Conservation (phyloP, 2,797 vertebrate species). For the Cheirogaleus major region DNA sequence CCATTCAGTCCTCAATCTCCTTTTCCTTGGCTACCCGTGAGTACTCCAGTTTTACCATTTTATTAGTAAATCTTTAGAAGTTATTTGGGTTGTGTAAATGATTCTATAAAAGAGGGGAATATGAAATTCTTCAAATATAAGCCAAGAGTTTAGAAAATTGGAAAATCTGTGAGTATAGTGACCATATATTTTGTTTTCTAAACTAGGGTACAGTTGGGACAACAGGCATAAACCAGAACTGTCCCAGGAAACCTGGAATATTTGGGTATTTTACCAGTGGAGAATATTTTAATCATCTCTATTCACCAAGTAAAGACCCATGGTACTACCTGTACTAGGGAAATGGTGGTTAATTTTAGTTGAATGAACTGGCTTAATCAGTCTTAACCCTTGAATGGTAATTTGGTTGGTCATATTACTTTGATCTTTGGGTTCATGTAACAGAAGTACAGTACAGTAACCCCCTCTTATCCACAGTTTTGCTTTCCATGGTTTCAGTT, state of each 20-base stretch:
- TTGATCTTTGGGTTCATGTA: neutral
- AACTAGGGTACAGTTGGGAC: neutral
- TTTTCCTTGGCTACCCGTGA: constrained; percentile 99
- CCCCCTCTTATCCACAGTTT: neutral
- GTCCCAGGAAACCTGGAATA: neutral
- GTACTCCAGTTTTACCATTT: constrained; percentile 80
- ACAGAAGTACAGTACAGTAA: neutral
- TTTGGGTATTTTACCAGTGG: neutral
- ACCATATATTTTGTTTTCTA: constrained; percentile 47
- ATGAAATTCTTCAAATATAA: constrained; percentile 45
- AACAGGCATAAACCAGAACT: neutral
- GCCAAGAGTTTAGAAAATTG: neutral
- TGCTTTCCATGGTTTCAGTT: neutral
- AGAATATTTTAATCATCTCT: constrained; percentile 40
- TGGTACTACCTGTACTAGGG: neutral
- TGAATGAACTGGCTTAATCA: neutral
- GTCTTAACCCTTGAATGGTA: neutral
- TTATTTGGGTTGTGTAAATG: neutral
- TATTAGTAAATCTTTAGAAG: constrained; percentile 40
- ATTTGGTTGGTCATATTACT: neutral
- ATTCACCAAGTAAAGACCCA: neutral
- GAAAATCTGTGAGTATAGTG: neutral
- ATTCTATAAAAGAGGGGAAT: constrained; percentile 1
- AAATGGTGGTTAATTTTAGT: neutral
- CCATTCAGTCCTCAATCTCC: constrained; percentile 97